A percentile compares a stretch with the other conserved stretches of the same genome.
Conservation (phyloP, 1,140 invertebrate genomes). For the Stegodyphus dumicola region DNA sequence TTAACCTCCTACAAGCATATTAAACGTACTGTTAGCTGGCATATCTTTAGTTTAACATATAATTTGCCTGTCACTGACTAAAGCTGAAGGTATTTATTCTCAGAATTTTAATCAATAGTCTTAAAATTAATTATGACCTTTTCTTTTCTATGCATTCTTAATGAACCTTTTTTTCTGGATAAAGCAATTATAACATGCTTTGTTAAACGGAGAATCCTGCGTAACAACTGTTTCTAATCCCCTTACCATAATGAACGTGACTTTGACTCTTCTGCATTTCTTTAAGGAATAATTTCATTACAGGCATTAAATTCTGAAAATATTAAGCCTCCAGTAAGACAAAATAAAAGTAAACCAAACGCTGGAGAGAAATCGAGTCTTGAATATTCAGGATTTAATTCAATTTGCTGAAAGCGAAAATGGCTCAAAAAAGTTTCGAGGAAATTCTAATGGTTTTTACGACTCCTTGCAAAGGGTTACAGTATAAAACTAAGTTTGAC, state of each 20-base stretch:
- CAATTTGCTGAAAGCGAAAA: not conserved
- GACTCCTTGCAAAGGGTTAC: not conserved
- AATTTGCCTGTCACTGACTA: too few relatives aligned
- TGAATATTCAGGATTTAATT: slow-evolving; percentile 31
- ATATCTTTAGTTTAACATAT: too few relatives aligned
- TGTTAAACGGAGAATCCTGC: too few relatives aligned
- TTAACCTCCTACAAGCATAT: too few relatives aligned
- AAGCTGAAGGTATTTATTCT: too few relatives aligned
- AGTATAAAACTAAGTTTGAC: slow-evolving; percentile 3
- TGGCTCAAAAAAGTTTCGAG: not conserved
- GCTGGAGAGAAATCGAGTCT: not conserved
- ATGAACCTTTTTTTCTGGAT: too few relatives aligned
- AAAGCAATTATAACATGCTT: too few relatives aligned
- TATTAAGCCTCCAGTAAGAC: not conserved
- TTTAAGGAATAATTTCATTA: slow-evolving; percentile 17
- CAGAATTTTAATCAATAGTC: too few relatives aligned
- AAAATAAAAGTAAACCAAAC: not conserved
- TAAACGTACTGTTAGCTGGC: too few relatives aligned
- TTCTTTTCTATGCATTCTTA: too few relatives aligned
- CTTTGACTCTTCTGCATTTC: not conserved
- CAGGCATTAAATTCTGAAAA: slow-evolving; percentile 29
- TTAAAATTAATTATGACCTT: too few relatives aligned
- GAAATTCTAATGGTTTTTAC: slow-evolving; percentile 6
- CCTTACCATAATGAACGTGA: slow-evolving; percentile 10
- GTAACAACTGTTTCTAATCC: slow-evolving; percentile 4